Evolutionary conservation across 2,113 vertebrate genomes (phyloP), one percentile per base, ranked within the genome.

Genomic region (Sturnus vulgaris): DNA sequence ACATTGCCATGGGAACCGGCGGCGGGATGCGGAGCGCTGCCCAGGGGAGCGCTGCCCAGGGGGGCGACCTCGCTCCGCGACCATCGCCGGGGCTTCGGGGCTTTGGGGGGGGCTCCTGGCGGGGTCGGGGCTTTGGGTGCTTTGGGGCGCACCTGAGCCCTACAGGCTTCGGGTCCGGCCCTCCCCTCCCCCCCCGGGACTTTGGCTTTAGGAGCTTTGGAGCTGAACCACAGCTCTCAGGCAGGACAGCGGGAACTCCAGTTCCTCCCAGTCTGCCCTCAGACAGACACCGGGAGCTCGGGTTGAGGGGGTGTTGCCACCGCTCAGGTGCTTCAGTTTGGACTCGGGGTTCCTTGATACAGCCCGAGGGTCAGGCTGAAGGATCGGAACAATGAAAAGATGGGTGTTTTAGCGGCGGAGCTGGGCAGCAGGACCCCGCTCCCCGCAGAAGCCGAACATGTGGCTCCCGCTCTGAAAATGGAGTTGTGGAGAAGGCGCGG

Each of bases 1-100:
- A 49, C 89, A 96, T 97, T 95, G 93, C 96, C 94, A 97, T 97
- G 94, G 97, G 95, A 96, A 96, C 96, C 69, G 94, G 92, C 94
- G 80, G 77, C 73, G 93, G 94, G 95, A 93, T 93, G 96, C 88
- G 86, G 95, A 96, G 97, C 97, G 78, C 73, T 84, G 95, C 90
- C 96, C 73, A 40, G 86, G 90, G 90, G 88, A 91, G 90, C 72
- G 75, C 50, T 81, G 70, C 78, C 94, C 87, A 30, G 80, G 75
- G 73, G 88, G 72, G 91, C 3, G 31, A 86, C 75, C 82, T 64
- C 69, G 61, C 92, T 82, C 42, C 33, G 23, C 16, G 4, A 4
- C 21, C 42, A 31, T 77, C 61, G 50, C 35, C 9, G 20, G 47
- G 15, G 75, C 39, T 70, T 25, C 21, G 33, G 46, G 63, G 71